A percentile compares a stretch with the other conserved stretches of the same genome.
These are phyloP conservation scores for Neoscelio sp. DNA, from an alignment of 2,888 invertebrate genomes.

Conservation along the genomic window DNA sequence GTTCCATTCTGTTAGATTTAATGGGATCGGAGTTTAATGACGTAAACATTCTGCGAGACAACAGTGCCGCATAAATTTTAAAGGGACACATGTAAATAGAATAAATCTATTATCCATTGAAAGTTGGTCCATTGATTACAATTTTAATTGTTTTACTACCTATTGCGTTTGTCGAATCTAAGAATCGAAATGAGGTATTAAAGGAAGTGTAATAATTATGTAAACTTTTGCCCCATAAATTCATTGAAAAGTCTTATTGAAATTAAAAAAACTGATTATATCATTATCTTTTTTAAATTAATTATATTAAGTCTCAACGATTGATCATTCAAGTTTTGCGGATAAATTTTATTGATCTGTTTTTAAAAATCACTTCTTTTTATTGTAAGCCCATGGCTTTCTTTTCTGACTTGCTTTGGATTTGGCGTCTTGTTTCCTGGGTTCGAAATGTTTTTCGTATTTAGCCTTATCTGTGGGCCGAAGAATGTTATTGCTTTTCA, in stretches of 20 bases:
- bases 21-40: constrained; percentile 69
- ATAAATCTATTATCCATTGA: constrained; percentile 69
- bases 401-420: constrained; percentile 1
- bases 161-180: too few relatives aligned
- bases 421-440: constrained; percentile 13
- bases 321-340: too few relatives aligned
- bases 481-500: constrained; percentile 88
- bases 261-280: too few relatives aligned
- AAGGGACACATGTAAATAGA: constrained; percentile 70
- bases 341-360: too few relatives aligned
- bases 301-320: too few relatives aligned
- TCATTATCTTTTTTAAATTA: too few relatives aligned
- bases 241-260: too few relatives aligned
- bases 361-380: too few relatives aligned
- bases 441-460: constrained; percentile 83
- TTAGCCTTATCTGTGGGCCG: constrained; percentile 87
- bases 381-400: constrained; percentile 1
- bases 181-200: too few relatives aligned
- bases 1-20: constrained; percentile 72
- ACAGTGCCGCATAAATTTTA: constrained; percentile 66
- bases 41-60: constrained; percentile 66
- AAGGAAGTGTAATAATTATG: too few relatives aligned
- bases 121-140: constrained; percentile 65
- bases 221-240: too few relatives aligned
- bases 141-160: constrained; percentile 4